Percentiles rank a stretch among this genome's conserved stretches.
phyloP scores from a whole-genome alignment of 2,797 vertebrate species.

The Pangasius sanitwongsei region DNA sequence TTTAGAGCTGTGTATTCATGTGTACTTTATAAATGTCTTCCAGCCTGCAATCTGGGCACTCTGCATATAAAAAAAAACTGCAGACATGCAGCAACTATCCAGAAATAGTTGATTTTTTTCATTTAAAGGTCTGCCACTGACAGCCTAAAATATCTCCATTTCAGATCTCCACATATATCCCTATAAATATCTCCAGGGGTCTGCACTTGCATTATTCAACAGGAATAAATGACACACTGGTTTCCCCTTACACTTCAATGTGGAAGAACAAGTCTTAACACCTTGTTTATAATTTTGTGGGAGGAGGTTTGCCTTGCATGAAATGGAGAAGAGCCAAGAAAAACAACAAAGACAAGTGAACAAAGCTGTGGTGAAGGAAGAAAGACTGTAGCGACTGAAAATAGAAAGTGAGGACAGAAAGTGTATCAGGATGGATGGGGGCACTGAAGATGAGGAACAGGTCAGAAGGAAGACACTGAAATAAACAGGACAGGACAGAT shows the following conservation, averaged over 20 bases:
- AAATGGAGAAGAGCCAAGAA: conserved; percentile 13
- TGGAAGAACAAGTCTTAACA: conserved; percentile 41
- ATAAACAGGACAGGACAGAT: conserved; percentile 41
- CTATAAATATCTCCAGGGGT: neutral
- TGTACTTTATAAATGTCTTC: neutral
- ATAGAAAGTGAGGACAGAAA: conserved; percentile 48
- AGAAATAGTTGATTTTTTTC: neutral
- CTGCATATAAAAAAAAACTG: neutral
- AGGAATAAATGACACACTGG: conserved; percentile 57
- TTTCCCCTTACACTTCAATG: conserved; percentile 44
- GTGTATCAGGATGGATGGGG: conserved; percentile 49
- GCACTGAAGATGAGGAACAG: conserved; percentile 31
- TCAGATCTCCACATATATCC: neutral
- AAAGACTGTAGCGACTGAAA: conserved; percentile 31
- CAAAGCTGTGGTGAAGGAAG: conserved; percentile 5
- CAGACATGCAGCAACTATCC: neutral
- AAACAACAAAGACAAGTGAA: conserved; percentile 7
- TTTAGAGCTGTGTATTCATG: neutral
- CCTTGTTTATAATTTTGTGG: conserved; percentile 44
- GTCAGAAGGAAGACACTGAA: conserved; percentile 36
- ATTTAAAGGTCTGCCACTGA: neutral
- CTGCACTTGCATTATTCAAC: conserved; percentile 55
- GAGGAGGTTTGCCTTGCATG: conserved; percentile 17
- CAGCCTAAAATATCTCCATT: neutral
- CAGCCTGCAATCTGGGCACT: neutral